Evolutionary conservation across 1,140 invertebrate genomes (phyloP).

Genomic region (Drosophila parabipectinata): DNA sequence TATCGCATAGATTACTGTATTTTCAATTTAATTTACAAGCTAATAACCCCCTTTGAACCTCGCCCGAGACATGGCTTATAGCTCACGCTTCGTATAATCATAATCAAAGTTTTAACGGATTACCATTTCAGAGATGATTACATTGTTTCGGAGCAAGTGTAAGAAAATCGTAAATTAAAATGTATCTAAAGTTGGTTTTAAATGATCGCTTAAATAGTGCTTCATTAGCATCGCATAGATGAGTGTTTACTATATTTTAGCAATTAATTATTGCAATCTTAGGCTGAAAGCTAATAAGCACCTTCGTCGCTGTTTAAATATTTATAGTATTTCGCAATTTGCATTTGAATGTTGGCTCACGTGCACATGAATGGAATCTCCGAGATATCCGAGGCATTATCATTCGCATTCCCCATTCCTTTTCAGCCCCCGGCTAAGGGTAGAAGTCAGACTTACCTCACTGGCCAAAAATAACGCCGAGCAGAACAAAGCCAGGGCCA

Average conservation of each 20-base stretch:
- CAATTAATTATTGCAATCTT: slow-evolving; percentile 65
- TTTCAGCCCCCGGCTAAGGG: slow-evolving; percentile 33
- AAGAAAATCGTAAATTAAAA: slow-evolving; percentile 24
- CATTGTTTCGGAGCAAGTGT: slow-evolving; percentile 19
- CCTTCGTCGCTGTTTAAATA: slow-evolving; percentile 40
- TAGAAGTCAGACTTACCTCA: slow-evolving; percentile 65
- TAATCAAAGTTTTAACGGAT: slow-evolving; percentile 20
- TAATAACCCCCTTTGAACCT: neutral
- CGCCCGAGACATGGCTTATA: neutral
- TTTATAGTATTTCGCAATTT: slow-evolving; percentile 66
- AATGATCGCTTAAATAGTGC: slow-evolving; percentile 17
- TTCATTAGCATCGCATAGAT: slow-evolving; percentile 40
- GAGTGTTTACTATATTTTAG: slow-evolving; percentile 30
- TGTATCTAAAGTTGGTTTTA: slow-evolving; percentile 12
- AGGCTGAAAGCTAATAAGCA: slow-evolving; percentile 54
- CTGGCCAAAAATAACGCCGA: slow-evolving; percentile 65
- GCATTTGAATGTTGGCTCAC: slow-evolving; percentile 68
- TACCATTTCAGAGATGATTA: slow-evolving; percentile 20
- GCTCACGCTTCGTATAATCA: neutral
- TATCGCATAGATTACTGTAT: neutral
- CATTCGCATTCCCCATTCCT: slow-evolving; percentile 23
- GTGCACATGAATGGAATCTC: slow-evolving; percentile 31
- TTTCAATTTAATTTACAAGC: neutral
- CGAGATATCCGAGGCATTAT: slow-evolving; percentile 19
- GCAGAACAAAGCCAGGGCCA: slow-evolving; percentile 64